These are phyloP conservation scores for Pluvialis apricaria DNA, from an alignment of 2,113 vertebrate genomes.

Conservation along the genomic window DNA sequence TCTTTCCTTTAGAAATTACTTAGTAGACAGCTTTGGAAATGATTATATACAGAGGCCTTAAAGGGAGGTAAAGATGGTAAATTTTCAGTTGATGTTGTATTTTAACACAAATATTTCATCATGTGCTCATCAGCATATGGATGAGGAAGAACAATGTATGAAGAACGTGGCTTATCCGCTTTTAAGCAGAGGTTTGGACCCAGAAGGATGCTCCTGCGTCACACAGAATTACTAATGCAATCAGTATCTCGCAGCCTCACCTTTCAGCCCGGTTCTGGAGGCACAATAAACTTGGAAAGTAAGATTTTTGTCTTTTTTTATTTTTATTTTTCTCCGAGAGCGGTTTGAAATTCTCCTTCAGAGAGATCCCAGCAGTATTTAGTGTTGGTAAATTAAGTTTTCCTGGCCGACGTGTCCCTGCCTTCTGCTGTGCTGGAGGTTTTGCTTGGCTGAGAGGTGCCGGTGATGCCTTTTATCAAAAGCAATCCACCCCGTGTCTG, in stretches of 20 bases:
- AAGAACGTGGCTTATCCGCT: not conserved
- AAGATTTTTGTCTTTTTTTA: not conserved
- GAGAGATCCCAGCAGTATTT: not conserved
- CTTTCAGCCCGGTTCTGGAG: not conserved
- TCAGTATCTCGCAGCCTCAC: not conserved
- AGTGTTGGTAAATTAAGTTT: not conserved
- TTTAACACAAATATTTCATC: not conserved
- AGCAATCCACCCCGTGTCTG: rapidly evolving
- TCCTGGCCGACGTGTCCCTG: not conserved
- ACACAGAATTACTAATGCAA: not conserved
- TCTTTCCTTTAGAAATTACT: not conserved
- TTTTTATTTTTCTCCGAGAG: not conserved
- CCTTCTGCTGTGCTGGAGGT: not conserved
- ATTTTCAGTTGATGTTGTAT: not conserved
- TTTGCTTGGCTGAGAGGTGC: not conserved
- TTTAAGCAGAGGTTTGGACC: not conserved
- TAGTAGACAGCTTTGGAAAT: not conserved
- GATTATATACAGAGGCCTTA: not conserved
- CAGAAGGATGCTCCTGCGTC: not conserved
- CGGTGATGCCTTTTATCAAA: too few relatives aligned
- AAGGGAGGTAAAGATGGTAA: not conserved
- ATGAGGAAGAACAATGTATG: not conserved
- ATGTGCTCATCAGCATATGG: not conserved
- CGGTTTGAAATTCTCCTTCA: not conserved
- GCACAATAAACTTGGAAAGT: not conserved